Conservation (phyloP, 2,113 vertebrate genomes). For the Datnioides undecimradiatus region DNA sequence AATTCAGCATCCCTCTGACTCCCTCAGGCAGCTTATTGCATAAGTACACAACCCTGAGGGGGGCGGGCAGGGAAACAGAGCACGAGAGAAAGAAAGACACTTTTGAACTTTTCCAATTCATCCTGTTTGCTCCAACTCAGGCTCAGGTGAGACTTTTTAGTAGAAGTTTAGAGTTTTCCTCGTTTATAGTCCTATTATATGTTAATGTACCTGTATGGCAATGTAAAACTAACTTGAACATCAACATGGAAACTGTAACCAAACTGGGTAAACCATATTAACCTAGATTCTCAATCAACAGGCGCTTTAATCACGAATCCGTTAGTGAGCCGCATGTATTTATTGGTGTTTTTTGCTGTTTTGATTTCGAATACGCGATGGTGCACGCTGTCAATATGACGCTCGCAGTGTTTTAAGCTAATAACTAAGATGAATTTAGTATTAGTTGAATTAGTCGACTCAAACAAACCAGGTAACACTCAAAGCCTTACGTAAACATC, state of each 20-base stretch:
- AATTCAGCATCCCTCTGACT: constrained; percentile 58
- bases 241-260: neutral
- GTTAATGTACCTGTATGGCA: neutral
- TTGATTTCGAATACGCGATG: neutral
- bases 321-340: neutral
- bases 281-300: neutral
- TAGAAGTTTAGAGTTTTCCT: constrained; percentile 17
- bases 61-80: constrained; percentile 20
- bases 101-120: constrained; percentile 45
- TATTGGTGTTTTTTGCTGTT: neutral
- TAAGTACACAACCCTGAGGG: constrained; percentile 48
- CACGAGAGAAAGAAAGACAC: constrained; percentile 9
- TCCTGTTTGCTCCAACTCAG: constrained; percentile 11
- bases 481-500: neutral
- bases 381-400: neutral
- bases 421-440: neutral
- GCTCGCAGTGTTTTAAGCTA: neutral
- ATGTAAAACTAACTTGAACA: neutral
- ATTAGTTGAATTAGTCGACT: neutral
- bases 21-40: constrained; percentile 61
- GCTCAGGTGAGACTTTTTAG: constrained; percentile 13
- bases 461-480: neutral
- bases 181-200: neutral
- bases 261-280: neutral
- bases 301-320: neutral